Conservation (phyloP, 1,140 invertebrate species). For the Sinonovacula constricta region DNA sequence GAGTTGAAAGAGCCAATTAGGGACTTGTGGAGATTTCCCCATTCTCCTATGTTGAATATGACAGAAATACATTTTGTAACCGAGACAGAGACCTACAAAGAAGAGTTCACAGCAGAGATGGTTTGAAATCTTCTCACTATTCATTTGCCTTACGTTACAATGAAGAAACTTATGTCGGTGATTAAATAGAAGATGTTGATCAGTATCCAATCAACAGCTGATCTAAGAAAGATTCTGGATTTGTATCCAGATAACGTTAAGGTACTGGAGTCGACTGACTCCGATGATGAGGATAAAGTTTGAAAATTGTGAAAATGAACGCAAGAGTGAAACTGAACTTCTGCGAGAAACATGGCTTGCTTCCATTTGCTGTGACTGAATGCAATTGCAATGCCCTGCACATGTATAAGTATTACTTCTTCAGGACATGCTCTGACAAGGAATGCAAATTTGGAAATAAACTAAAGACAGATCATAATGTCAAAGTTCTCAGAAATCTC, state of each 20-base stretch:
- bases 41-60: constrained; percentile 36
- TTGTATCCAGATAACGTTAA: constrained; percentile 42
- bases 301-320: constrained; percentile 32
- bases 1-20: constrained; percentile 44
- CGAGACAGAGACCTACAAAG: constrained; percentile 43
- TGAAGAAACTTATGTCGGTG: constrained; percentile 41
- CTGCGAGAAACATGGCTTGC: constrained; percentile 48
- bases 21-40: constrained; percentile 38
- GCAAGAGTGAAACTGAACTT: constrained; percentile 38
- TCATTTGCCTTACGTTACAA: constrained; percentile 41
- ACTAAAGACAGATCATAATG: constrained; percentile 44
- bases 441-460: constrained; percentile 49
- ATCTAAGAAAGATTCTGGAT: constrained; percentile 45
- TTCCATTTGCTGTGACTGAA: constrained; percentile 45
- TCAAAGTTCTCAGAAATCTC: constrained; percentile 19
- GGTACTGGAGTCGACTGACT: constrained; percentile 26
- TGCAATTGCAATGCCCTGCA: constrained; percentile 45
- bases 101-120: constrained; percentile 46
- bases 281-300: constrained; percentile 47
- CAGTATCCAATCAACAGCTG: constrained; percentile 18
- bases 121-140: constrained; percentile 35
- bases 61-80: constrained; percentile 46
- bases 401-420: constrained; percentile 44
- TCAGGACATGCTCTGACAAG: constrained; percentile 20
- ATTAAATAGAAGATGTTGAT: constrained; percentile 42